These are phyloP conservation scores for Coregonus ussuriensis DNA, from an alignment of 2,797 vertebrate species.

Conservation along the genomic window DNA sequence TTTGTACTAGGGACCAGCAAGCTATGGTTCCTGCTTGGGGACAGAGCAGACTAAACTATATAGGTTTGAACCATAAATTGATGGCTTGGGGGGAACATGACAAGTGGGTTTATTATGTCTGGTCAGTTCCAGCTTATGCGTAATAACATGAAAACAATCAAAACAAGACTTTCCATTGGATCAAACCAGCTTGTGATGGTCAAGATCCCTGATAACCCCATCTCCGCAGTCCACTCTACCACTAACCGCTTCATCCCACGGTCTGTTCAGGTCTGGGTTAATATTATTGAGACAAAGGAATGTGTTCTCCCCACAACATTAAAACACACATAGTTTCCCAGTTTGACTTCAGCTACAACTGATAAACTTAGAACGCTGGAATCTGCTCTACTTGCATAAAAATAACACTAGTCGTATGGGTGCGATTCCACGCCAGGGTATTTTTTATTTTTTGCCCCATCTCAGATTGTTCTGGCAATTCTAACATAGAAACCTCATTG, in stretches of 20 bases:
- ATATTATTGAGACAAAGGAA: constrained; percentile 38
- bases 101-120: neutral
- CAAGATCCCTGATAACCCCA: too few species aligned
- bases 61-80: neutral
- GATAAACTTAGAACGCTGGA: constrained; percentile 52
- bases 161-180: neutral
- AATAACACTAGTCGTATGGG: neutral
- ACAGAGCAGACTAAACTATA: too few species aligned
- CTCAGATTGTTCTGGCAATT: too few species aligned
- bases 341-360: constrained; percentile 32
- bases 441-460: too few species aligned
- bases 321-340: constrained; percentile 48
- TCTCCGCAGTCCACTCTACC: neutral
- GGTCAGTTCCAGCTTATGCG: neutral
- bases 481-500: too few species aligned
- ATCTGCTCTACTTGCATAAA: constrained; percentile 44
- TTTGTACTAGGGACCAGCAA: neutral
- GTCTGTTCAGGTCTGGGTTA: neutral
- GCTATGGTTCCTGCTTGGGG: neutral
- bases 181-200: neutral
- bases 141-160: neutral
- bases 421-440: too few species aligned
- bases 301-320: constrained; percentile 32
- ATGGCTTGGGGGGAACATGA: constrained; percentile 33
- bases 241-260: constrained; percentile 7